Evolutionary conservation across 2,113 vertebrate species (phyloP).

Genomic region (Passer montanus): DNA sequence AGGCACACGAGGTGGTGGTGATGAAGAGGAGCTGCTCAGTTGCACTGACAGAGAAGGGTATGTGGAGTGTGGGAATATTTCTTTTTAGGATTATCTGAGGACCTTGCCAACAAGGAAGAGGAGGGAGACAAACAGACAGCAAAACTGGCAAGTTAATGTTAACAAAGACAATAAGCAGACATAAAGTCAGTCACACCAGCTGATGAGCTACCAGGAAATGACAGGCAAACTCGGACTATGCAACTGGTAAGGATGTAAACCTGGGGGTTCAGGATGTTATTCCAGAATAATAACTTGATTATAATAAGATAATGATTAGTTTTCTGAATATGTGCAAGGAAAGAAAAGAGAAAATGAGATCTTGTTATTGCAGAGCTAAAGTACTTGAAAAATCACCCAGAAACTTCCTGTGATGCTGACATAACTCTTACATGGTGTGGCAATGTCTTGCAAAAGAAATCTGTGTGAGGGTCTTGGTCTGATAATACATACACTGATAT

Average conservation of each 20-base stretch:
- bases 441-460: not conserved
- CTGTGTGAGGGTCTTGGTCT: not conserved
- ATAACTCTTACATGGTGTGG: not conserved
- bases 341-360: not conserved
- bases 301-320: not conserved
- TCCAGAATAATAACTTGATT: not conserved
- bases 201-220: not conserved
- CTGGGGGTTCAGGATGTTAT: not conserved
- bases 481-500: not conserved
- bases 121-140: not conserved
- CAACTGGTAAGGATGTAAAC: not conserved
- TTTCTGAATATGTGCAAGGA: not conserved
- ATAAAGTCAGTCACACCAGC: not conserved
- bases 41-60: not conserved
- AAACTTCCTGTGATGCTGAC: not conserved
- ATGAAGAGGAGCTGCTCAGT: not conserved
- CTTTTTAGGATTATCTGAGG: not conserved
- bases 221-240: not conserved
- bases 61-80: not conserved
- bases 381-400: not conserved
- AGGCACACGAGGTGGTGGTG: not conserved
- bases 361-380: not conserved
- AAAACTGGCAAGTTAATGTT: not conserved
- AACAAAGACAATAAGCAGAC: not conserved
- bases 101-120: not conserved